These are phyloP conservation scores for Argya squamiceps DNA, from an alignment of 2,797 vertebrate genomes.

Conservation along the genomic window DNA sequence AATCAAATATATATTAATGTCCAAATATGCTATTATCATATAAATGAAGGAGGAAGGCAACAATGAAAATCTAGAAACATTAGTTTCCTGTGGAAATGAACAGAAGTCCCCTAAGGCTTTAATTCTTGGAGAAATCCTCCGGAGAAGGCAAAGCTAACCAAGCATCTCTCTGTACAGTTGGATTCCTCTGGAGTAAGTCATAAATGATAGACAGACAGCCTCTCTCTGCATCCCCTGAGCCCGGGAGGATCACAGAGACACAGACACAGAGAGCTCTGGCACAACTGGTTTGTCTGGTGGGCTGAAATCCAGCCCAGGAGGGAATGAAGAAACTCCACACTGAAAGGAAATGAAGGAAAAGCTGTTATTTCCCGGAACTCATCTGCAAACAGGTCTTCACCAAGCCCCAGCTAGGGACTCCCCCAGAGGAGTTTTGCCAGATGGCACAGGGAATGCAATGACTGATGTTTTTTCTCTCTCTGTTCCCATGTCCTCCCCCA, in stretches of 20 bases:
- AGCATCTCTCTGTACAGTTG: neutral
- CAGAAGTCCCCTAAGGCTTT: neutral
- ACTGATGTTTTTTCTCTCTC: neutral
- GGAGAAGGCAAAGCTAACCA: conserved; percentile 15
- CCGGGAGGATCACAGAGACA: neutral
- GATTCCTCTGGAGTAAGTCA: neutral
- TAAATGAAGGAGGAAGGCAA: neutral
- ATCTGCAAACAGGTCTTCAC: neutral
- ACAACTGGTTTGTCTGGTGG: neutral
- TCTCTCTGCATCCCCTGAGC: neutral
- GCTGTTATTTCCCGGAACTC: neutral
- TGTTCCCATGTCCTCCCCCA: neutral
- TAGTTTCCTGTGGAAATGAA: neutral
- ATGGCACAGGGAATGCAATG: neutral
- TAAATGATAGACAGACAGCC: neutral
- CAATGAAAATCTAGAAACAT: neutral
- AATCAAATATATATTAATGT: neutral
- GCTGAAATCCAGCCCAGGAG: neutral
- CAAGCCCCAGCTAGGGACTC: neutral
- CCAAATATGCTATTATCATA: neutral
- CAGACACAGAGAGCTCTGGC: neutral
- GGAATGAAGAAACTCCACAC: neutral
- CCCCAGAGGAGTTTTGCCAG: neutral
- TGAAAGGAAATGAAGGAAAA: neutral
- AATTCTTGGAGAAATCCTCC: neutral